These are phyloP conservation scores for Nematostella vectensis DNA, from an alignment of 92 coral and sea anemone genomes.

Conservation along the genomic window DNA sequence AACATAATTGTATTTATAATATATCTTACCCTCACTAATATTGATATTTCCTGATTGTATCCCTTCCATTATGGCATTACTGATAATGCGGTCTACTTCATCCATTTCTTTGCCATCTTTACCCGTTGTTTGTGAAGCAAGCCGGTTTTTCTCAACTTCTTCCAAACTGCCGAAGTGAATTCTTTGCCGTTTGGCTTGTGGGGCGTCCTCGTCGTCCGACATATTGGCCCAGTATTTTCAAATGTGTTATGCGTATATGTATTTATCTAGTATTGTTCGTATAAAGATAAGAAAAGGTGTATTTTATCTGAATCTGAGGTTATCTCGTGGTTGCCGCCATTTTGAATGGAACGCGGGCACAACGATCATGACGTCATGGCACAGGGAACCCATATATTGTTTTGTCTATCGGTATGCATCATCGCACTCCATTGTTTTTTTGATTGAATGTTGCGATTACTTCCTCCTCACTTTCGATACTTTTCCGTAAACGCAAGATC, in stretches of 20 bases:
- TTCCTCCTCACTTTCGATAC: background rate
- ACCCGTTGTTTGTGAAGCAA: constrained; percentile 22
- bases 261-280: background rate
- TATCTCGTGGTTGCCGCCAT: background rate
- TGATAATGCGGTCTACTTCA: background rate
- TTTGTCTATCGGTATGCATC: no score
- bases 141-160: constrained; percentile 73
- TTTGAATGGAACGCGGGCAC: constrained; percentile 2
- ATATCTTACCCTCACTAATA: constrained; percentile 82
- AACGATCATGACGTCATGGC: constrained; percentile 4
- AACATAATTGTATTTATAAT: no score
- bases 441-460: no score
- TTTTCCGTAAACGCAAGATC: background rate
- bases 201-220: constrained; percentile 95
- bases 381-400: constrained; percentile 19
- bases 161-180: constrained; percentile 93
- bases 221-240: constrained; percentile 29
- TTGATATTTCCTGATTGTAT: constrained; percentile 91
- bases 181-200: constrained; percentile 66
- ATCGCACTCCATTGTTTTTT: no score
- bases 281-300: background rate
- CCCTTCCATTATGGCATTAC: constrained; percentile 53
- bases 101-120: constrained; percentile 3
- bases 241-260: no score
- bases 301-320: background rate